A percentile compares a stretch with the other conserved stretches of the same genome.
phyloP scores from a whole-genome alignment of 2,113 vertebrate genomes.

The Ophthalmolycus amberensis region DNA sequence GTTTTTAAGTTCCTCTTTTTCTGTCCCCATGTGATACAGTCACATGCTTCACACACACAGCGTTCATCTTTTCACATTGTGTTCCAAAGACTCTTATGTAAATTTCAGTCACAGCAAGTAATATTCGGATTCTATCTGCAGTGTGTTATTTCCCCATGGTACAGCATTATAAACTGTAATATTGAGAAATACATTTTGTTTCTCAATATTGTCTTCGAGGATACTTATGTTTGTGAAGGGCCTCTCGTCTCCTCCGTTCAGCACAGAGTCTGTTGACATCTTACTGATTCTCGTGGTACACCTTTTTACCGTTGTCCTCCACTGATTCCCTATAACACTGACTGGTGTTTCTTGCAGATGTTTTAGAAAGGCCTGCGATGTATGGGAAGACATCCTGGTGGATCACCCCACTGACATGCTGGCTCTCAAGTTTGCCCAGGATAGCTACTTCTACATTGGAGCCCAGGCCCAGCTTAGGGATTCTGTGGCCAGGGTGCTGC shows the following conservation, averaged over 20 bases:
- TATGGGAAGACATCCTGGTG: conserved; percentile 91
- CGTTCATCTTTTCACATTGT: neutral
- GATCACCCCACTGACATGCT: conserved; percentile 92
- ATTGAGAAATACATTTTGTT: neutral
- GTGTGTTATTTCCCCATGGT: conserved; percentile 29
- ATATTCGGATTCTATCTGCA: conserved; percentile 15
- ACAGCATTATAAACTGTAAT: conserved; percentile 5
- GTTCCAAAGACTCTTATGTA: neutral
- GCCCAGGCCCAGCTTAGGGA: conserved; percentile 88
- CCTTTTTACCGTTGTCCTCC: neutral
- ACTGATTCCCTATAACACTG: neutral
- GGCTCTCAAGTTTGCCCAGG: conserved; percentile 92
- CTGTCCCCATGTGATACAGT: neutral
- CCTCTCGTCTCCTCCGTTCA: conserved; percentile 5
- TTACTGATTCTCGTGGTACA: neutral
- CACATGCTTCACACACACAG: conserved; percentile 13
- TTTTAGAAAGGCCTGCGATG: conserved; percentile 84
- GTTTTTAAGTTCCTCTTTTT: neutral
- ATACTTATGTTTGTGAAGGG: neutral
- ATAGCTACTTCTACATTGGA: conserved; percentile 92
- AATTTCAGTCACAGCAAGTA: conserved; percentile 1
- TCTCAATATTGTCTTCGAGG: conserved; percentile 9
- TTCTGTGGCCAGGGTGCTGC: conserved; percentile 89
- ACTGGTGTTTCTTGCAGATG: conserved; percentile 78
- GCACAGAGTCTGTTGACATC: conserved; percentile 4